Conservation (phyloP, 2,113 vertebrate species). For the Corvus hawaiiensis region DNA sequence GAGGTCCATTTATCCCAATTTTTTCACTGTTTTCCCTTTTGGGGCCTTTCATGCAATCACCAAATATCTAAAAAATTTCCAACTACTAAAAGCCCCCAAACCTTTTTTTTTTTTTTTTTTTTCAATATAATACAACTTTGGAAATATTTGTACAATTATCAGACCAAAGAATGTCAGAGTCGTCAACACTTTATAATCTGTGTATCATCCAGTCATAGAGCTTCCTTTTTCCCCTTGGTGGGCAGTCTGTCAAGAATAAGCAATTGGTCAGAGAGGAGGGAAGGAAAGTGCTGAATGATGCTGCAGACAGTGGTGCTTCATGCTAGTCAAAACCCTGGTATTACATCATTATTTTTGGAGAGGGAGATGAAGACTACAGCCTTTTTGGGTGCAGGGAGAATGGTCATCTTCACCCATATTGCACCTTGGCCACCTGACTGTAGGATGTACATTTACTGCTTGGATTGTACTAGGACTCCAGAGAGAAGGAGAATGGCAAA, state of each 20-base stretch:
- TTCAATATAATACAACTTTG: background rate
- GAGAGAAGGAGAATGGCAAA: background rate
- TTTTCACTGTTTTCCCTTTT: background rate
- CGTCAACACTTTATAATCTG: background rate
- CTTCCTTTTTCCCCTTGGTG: background rate
- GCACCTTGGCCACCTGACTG: background rate
- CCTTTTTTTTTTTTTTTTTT: background rate
- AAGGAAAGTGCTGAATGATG: background rate
- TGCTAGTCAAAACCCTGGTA: background rate
- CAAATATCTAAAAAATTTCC: background rate
- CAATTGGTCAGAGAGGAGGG: background rate
- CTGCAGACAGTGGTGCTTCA: background rate
- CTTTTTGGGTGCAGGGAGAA: background rate
- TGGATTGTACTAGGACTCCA: background rate
- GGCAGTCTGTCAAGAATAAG: background rate
- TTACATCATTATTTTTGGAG: background rate
- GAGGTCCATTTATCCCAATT: background rate
- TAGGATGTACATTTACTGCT: background rate
- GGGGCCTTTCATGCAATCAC: background rate
- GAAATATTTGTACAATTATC: background rate
- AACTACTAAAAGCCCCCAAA: background rate
- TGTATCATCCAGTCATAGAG: background rate
- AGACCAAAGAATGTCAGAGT: background rate
- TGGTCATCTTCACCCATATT: rapidly evolving
- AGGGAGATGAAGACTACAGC: background rate